A percentile compares a stretch with the other conserved stretches of the same genome.
Evolutionary conservation across 2,113 vertebrate genomes (phyloP).

Genomic region (Lepus europaeus): DNA sequence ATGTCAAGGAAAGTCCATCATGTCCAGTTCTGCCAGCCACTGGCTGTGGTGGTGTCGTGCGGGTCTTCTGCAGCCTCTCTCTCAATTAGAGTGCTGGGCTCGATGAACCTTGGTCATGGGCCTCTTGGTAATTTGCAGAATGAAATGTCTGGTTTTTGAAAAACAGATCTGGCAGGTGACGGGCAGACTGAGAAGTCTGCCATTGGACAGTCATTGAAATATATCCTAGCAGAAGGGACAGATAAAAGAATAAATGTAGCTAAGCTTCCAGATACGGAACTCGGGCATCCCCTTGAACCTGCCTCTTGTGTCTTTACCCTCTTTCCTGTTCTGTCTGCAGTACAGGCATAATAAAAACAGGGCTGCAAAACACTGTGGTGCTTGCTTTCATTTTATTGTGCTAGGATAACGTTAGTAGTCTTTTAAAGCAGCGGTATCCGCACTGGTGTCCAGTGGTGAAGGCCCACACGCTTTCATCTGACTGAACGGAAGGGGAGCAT

Average conservation of each 20-base stretch:
- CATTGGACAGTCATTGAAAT: constrained; percentile 3
- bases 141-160: constrained; percentile 9
- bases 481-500: background rate
- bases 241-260: background rate
- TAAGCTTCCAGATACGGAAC: background rate
- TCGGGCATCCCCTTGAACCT: background rate
- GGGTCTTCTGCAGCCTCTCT: background rate
- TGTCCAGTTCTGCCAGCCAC: background rate
- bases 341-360: background rate
- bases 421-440: background rate
- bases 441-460: background rate
- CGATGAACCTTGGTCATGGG: background rate
- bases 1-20: background rate
- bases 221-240: constrained; percentile 5
- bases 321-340: background rate
- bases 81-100: background rate
- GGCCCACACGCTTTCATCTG: background rate
- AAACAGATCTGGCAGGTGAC: background rate
- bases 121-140: background rate
- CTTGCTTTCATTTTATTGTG: background rate
- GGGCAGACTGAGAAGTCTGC: background rate
- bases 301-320: background rate
- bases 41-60: background rate
- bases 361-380: background rate
- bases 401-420: background rate